Conservation (phyloP, 2,797 vertebrate species). For the Chaetodon trifasciatus region DNA sequence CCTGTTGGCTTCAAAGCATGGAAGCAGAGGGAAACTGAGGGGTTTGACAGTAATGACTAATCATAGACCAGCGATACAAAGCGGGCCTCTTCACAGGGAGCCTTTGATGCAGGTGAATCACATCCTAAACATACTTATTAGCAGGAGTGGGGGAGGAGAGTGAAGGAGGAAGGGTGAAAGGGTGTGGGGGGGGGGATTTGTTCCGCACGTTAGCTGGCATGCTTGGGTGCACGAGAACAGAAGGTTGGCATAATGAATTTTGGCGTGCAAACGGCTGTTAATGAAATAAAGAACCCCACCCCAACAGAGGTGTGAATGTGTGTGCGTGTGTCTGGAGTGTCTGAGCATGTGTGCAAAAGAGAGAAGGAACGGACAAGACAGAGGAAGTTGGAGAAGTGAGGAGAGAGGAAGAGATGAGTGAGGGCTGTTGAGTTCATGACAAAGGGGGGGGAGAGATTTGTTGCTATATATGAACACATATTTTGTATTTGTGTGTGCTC, state of each 20-base stretch:
- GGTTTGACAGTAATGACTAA: conserved; percentile 80
- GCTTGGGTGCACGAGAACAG: conserved; percentile 81
- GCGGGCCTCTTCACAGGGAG: conserved; percentile 69
- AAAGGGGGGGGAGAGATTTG: neutral
- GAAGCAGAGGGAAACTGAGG: conserved; percentile 57
- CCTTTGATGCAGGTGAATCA: conserved; percentile 84
- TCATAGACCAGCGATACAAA: conserved; percentile 73
- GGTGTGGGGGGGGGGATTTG: conserved; percentile 67
- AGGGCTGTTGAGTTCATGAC: conserved; percentile 11
- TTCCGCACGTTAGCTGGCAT: conserved; percentile 83
- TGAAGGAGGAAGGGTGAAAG: conserved; percentile 53
- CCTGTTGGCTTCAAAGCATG: conserved; percentile 74
- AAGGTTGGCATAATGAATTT: conserved; percentile 85
- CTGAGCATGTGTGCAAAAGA: conserved; percentile 39
- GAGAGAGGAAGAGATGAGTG: neutral
- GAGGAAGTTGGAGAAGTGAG: conserved; percentile 25
- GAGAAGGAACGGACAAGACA: neutral
- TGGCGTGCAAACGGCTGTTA: conserved; percentile 80
- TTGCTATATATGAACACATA: neutral
- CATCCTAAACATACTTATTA: conserved; percentile 84
- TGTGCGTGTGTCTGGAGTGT: conserved; percentile 32
- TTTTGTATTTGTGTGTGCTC: conserved; percentile 20
- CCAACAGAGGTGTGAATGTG: conserved; percentile 68
- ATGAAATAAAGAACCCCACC: conserved; percentile 83
- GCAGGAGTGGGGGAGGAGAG: conserved; percentile 58